Evolutionary conservation across 2,888 invertebrate genomes (phyloP).

Genomic region (Tinea pellionella): DNA sequence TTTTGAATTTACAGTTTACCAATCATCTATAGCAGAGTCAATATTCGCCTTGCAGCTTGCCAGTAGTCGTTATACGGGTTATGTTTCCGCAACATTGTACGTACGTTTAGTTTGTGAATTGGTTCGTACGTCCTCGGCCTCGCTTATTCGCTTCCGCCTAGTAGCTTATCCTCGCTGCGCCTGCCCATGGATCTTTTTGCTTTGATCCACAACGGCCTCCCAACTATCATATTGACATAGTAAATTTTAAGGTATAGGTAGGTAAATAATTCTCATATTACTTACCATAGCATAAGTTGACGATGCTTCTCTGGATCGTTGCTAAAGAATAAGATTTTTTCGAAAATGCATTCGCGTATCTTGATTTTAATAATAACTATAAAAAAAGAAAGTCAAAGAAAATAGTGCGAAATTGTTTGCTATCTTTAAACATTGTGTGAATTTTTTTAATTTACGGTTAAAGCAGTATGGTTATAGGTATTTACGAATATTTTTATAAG

Average conservation of each 20-base stretch:
- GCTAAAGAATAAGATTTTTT: not conserved
- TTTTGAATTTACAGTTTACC: not conserved
- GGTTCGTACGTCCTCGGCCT: conserved; percentile 61
- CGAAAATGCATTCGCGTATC: not conserved
- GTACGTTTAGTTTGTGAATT: conserved; percentile 54
- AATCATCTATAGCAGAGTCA: not conserved
- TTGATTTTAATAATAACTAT: not conserved
- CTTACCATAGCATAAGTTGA: not conserved
- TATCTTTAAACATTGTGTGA: not conserved
- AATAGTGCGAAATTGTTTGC: not conserved
- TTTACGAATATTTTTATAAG: too few species aligned
- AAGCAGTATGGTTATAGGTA: too few species aligned
- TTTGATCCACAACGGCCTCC: conserved; percentile 56
- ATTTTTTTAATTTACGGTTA: too few species aligned
- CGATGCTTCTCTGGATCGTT: not conserved
- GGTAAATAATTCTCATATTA: too few species aligned
- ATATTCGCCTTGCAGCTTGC: conserved; percentile 3
- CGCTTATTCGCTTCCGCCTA: conserved; percentile 58
- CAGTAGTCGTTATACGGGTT: conserved; percentile 1
- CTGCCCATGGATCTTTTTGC: conserved; percentile 60
- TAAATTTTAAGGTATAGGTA: not conserved
- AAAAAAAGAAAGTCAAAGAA: too few species aligned
- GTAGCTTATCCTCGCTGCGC: conserved; percentile 60
- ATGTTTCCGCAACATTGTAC: conserved; percentile 17
- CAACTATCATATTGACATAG: conserved; percentile 21